These are phyloP conservation scores for Brachionus plicatilis DNA, from an alignment of 1,140 invertebrate genomes.

Conservation along the genomic window DNA sequence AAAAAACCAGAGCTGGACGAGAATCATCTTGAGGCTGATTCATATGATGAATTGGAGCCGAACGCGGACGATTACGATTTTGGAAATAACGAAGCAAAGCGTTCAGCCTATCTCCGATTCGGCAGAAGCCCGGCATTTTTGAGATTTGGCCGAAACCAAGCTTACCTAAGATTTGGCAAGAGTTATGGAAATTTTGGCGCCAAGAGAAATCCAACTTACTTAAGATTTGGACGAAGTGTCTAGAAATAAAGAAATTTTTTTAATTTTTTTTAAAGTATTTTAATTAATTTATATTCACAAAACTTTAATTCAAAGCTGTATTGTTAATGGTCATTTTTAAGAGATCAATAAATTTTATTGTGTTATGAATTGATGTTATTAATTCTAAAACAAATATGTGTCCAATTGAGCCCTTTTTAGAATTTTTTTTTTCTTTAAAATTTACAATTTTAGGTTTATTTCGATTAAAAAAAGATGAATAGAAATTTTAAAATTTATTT, in stretches of 20 bases:
- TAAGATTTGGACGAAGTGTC: conserved; percentile 6
- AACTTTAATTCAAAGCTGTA: not conserved
- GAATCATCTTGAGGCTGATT: not conserved
- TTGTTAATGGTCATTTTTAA: not conserved
- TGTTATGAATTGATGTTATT: not conserved
- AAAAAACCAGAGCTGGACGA: not conserved
- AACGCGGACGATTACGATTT: not conserved
- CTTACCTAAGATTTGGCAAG: conserved; percentile 4
- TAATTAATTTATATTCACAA: not conserved
- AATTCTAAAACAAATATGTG: not conserved
- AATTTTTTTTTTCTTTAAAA: no score
- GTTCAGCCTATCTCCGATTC: conserved; percentile 8
- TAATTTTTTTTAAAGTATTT: not conserved
- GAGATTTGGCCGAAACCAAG: conserved; percentile 10
- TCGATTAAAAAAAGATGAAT: no score
- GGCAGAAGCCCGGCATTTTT: conserved; percentile 5
- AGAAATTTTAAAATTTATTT: no score
- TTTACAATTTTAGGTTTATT: no score
- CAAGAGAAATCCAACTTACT: conserved; percentile 10
- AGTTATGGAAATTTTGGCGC: not conserved
- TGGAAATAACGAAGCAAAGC: not conserved
- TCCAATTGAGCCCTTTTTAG: not conserved
- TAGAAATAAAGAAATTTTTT: not conserved
- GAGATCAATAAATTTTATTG: not conserved
- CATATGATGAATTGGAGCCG: not conserved